Percentiles rank a stretch among this genome's conserved stretches.
phyloP scores from a whole-genome alignment of 2,797 vertebrate genomes.

The Acanthiza pusilla region DNA sequence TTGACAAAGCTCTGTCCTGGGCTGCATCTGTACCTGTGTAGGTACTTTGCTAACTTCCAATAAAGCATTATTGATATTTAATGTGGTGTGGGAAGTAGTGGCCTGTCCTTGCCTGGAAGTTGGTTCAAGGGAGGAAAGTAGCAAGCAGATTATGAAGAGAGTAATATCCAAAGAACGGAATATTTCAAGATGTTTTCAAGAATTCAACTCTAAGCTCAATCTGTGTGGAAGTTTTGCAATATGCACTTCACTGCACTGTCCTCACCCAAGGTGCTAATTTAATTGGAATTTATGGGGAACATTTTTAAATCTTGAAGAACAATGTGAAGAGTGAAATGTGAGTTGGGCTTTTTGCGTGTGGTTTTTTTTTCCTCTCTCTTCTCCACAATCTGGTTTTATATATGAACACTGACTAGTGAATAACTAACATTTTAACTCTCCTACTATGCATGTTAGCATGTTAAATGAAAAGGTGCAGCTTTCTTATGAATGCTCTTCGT shows the following conservation, averaged over 20 bases:
- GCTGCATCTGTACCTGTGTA: neutral
- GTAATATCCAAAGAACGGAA: neutral
- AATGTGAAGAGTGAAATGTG: neutral
- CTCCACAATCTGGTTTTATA: neutral
- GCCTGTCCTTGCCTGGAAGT: neutral
- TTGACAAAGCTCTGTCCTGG: neutral
- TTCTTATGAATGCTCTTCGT: neutral
- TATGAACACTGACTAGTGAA: neutral
- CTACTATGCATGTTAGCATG: neutral
- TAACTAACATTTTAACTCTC: neutral
- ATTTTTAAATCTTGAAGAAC: neutral
- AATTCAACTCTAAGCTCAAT: neutral
- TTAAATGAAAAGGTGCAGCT: neutral
- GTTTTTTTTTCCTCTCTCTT: neutral
- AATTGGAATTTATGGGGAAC: neutral
- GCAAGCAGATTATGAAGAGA: neutral
- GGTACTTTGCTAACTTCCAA: neutral
- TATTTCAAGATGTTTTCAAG: neutral
- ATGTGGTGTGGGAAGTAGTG: neutral
- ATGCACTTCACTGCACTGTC: neutral
- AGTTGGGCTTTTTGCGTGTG: fast-evolving
- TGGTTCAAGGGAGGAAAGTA: neutral
- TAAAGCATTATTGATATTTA: neutral
- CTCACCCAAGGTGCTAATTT: neutral
- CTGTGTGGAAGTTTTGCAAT: neutral